Conservation (phyloP, 2,888 invertebrate species). For the Bombyx huttoni region DNA sequence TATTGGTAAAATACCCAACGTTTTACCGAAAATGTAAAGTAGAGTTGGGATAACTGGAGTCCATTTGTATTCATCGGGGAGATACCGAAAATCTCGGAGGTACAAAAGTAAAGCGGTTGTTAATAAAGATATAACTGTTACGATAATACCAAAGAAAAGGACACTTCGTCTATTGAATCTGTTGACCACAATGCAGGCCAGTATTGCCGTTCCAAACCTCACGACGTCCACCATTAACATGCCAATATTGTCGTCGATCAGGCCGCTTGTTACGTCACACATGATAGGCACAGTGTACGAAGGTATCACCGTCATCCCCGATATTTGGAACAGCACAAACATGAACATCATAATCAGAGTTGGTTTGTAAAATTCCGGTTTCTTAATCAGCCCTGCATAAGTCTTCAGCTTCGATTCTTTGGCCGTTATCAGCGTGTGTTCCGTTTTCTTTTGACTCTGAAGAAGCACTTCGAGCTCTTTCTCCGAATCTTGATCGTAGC, state of each 20-base stretch:
- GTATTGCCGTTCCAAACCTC: conserved; percentile 71
- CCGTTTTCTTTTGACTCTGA: conserved; percentile 37
- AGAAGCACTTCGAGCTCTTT: conserved; percentile 61
- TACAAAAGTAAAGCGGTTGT: conserved; percentile 55
- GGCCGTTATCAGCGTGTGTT: conserved; percentile 22
- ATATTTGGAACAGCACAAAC: conserved; percentile 77
- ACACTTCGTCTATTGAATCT: conserved; percentile 73
- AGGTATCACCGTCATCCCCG: conserved; percentile 79
- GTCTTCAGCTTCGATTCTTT: conserved; percentile 36
- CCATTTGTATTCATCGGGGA: conserved; percentile 47
- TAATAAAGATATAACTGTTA: conserved; percentile 72
- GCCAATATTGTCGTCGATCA: conserved; percentile 73
- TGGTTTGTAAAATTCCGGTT: conserved; percentile 73
- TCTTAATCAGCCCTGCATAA: conserved; percentile 30
- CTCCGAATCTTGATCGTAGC: conserved; percentile 47
- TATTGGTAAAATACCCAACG: conserved; percentile 74
- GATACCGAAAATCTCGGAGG: conserved; percentile 38
- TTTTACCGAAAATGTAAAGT: conserved; percentile 70
- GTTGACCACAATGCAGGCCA: conserved; percentile 75
- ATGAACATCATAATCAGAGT: conserved; percentile 75
- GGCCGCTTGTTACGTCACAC: conserved; percentile 68
- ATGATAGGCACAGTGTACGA: conserved; percentile 79
- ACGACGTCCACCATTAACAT: conserved; percentile 77
- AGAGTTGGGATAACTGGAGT: conserved; percentile 62
- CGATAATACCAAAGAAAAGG: conserved; percentile 71